A percentile compares a stretch with the other conserved stretches of the same genome.
Evolutionary conservation across 2,113 vertebrate genomes (phyloP).

Genomic region (Phyllopteryx taeniolatus): DNA sequence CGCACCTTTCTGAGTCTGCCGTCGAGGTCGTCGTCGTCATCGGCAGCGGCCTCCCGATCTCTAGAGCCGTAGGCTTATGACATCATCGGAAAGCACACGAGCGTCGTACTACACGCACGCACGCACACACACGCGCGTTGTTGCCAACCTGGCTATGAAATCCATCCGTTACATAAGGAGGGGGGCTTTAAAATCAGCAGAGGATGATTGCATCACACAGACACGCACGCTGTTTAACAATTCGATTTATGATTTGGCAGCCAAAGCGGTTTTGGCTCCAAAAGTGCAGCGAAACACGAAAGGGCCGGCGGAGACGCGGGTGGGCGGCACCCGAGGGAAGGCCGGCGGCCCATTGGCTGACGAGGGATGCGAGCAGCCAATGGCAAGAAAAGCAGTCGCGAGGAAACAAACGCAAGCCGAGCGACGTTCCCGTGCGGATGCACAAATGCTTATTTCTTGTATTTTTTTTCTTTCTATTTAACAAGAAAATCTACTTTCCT

Average conservation of each 20-base stretch:
- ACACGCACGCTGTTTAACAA: neutral
- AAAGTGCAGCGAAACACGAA: neutral
- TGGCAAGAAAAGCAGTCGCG: neutral
- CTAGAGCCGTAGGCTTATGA: conserved; percentile 12
- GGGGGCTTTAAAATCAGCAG: conserved; percentile 32
- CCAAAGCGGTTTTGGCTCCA: neutral
- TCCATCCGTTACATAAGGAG: conserved; percentile 42
- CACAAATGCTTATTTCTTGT: too few species aligned
- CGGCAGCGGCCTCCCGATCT: neutral
- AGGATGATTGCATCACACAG: conserved; percentile 31
- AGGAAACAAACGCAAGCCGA: neutral
- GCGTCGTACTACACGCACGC: conserved; percentile 9
- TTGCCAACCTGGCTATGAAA: conserved; percentile 42
- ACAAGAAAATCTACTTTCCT: too few species aligned
- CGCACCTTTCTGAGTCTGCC: too few species aligned
- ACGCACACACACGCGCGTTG: conserved; percentile 20
- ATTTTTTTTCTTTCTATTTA: too few species aligned
- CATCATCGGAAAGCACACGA: conserved; percentile 21
- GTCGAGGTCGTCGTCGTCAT: too few species aligned
- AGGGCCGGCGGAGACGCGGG: neutral
- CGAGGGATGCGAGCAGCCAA: neutral
- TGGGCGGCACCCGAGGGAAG: neutral
- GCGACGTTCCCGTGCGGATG: too few species aligned
- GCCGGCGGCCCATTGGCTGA: neutral
- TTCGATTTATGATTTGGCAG: neutral